Conservation (phyloP, 2,888 invertebrate species). For the Morpho achilles region DNA sequence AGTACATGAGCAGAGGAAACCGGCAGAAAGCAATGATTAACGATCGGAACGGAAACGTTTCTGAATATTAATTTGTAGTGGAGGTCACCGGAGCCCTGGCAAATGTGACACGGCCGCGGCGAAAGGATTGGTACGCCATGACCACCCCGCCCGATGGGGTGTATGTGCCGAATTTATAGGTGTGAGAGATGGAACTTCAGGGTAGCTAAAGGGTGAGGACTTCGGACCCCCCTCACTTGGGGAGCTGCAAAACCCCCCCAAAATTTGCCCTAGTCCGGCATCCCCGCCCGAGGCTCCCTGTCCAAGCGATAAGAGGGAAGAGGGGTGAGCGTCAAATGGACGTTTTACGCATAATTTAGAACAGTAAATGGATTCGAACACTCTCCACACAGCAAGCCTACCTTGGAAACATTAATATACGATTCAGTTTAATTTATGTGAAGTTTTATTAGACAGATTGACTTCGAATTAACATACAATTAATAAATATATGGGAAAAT, state of each 20-base stretch:
- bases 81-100: constrained; percentile 69
- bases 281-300: constrained; percentile 75
- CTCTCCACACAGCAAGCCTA: constrained; percentile 69
- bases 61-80: constrained; percentile 78
- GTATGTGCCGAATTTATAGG: constrained; percentile 79
- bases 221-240: constrained; percentile 73
- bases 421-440: constrained; percentile 13
- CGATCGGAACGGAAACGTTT: constrained; percentile 72
- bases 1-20: constrained; percentile 37
- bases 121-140: constrained; percentile 75
- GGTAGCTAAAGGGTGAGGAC: constrained; percentile 79
- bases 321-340: constrained; percentile 79
- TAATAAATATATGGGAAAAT: too few relatives aligned
- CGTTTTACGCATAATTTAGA: constrained; percentile 81
- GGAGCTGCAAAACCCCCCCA: constrained; percentile 61
- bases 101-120: constrained; percentile 73
- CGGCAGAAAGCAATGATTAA: constrained; percentile 72
- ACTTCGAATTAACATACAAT: too few relatives aligned
- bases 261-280: constrained; percentile 77
- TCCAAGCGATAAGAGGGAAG: constrained; percentile 79
- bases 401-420: constrained; percentile 33
- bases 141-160: constrained; percentile 66
- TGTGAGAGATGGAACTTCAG: constrained; percentile 80
- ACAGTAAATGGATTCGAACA: constrained; percentile 80
- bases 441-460: background rate